Evolutionary conservation across 2,888 invertebrate species (phyloP).

Genomic region (Heliconius sara): DNA sequence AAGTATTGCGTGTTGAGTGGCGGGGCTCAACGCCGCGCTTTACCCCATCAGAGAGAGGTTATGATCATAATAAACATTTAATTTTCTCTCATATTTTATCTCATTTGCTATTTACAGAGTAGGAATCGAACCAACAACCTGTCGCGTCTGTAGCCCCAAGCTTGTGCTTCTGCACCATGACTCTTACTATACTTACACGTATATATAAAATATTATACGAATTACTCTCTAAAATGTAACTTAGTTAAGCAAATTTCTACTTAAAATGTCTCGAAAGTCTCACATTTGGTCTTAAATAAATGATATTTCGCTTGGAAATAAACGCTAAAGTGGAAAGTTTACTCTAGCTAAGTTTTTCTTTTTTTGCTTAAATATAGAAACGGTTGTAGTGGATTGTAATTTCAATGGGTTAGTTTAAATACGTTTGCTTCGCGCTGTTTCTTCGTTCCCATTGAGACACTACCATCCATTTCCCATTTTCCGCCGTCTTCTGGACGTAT

Average conservation of each 20-base stretch:
- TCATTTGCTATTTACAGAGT: too few species aligned
- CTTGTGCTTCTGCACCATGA: too few species aligned
- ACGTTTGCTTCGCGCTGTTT: too few species aligned
- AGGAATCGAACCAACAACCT: too few species aligned
- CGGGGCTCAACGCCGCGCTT: too few species aligned
- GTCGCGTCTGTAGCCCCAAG: too few species aligned
- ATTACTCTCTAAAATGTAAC: background rate
- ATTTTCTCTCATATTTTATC: too few species aligned
- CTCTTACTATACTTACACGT: too few species aligned
- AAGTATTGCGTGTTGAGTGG: too few species aligned
- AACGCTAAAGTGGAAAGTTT: constrained; percentile 9
- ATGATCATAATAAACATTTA: too few species aligned
- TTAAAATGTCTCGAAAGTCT: constrained; percentile 5
- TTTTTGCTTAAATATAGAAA: background rate
- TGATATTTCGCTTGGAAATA: constrained; percentile 4
- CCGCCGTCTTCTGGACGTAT: background rate
- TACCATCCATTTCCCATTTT: background rate
- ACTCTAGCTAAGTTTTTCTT: background rate
- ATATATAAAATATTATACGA: background rate
- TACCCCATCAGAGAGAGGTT: too few species aligned
- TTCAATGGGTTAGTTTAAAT: background rate
- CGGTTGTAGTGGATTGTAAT: background rate
- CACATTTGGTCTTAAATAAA: constrained; percentile 9
- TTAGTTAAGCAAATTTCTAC: background rate
- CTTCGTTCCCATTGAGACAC: background rate